Evolutionary conservation across 2,113 vertebrate genomes (phyloP).

Genomic region (Microtus ochrogaster): DNA sequence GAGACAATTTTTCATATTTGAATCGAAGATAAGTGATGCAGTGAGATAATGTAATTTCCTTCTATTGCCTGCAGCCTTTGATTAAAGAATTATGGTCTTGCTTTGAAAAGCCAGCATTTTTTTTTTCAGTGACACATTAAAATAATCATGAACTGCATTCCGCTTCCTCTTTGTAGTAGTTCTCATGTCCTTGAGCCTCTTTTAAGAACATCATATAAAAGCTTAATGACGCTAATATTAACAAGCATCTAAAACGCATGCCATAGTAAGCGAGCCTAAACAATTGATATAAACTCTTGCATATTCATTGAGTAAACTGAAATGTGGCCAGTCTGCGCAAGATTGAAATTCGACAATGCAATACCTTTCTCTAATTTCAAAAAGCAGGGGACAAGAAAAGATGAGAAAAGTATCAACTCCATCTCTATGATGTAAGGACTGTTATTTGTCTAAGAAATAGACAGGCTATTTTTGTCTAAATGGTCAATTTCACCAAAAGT

Average conservation of each 20-base stretch:
- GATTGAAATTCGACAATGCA: not conserved
- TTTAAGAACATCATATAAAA: slow-evolving; percentile 57
- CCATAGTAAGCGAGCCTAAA: slow-evolving; percentile 37
- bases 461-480: slow-evolving; percentile 54
- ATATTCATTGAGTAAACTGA: not conserved
- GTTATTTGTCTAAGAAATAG: slow-evolving; percentile 50
- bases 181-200: slow-evolving; percentile 21
- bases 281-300: slow-evolving; percentile 17
- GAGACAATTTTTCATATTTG: slow-evolving; percentile 58
- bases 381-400: not conserved
- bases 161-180: slow-evolving; percentile 50
- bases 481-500: slow-evolving; percentile 61
- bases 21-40: slow-evolving; percentile 61
- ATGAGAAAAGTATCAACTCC: not conserved
- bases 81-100: slow-evolving; percentile 74
- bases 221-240: slow-evolving; percentile 56
- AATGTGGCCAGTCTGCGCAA: not conserved
- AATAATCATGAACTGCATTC: slow-evolving; percentile 62
- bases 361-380: slow-evolving; percentile 11
- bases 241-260: slow-evolving; percentile 30
- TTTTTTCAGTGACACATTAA: slow-evolving; percentile 69
- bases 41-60: slow-evolving; percentile 62
- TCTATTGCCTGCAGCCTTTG: slow-evolving; percentile 61
- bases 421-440: not conserved
- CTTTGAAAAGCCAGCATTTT: slow-evolving; percentile 70